Percentiles rank a stretch among this genome's conserved stretches.
These are phyloP conservation scores for Hystrix brachyura DNA, from an alignment of 2,113 vertebrate species.

Conservation along the genomic window DNA sequence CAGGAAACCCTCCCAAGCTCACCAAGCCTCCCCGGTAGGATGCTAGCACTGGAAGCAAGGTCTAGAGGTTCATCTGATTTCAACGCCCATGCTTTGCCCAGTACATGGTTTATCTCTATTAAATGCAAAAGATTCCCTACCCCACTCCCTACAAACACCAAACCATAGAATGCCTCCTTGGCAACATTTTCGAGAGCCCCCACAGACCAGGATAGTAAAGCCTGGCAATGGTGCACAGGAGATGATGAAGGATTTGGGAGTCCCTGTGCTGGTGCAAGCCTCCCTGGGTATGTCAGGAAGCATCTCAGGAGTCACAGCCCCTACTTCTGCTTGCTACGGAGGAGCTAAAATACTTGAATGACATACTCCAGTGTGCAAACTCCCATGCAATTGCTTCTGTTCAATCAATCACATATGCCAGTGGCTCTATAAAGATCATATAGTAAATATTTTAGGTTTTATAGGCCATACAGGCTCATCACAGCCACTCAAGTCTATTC, in stretches of 20 bases:
- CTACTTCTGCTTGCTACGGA: neutral
- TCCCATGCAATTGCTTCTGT: neutral
- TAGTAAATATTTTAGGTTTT: neutral
- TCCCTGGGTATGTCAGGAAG: neutral
- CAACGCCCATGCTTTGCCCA: neutral
- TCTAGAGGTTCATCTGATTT: neutral
- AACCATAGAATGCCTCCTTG: neutral
- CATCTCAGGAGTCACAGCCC: neutral
- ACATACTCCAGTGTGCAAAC: neutral
- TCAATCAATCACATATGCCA: neutral
- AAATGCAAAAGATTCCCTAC: neutral
- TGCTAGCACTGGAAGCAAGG: neutral
- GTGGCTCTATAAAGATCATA: neutral
- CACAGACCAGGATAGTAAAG: neutral
- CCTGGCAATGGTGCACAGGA: neutral
- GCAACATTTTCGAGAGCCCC: neutral
- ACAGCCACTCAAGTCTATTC: neutral
- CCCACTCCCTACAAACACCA: neutral
- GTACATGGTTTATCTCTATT: neutral
- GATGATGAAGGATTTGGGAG: neutral
- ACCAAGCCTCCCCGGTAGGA: neutral
- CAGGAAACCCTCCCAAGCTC: neutral
- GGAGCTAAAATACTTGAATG: neutral
- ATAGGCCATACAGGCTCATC: neutral
- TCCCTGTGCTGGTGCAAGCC: neutral